A percentile compares a stretch with the other conserved stretches of the same genome.
phyloP scores from a whole-genome alignment of 2,888 invertebrate genomes.

The Buathra laborator region DNA sequence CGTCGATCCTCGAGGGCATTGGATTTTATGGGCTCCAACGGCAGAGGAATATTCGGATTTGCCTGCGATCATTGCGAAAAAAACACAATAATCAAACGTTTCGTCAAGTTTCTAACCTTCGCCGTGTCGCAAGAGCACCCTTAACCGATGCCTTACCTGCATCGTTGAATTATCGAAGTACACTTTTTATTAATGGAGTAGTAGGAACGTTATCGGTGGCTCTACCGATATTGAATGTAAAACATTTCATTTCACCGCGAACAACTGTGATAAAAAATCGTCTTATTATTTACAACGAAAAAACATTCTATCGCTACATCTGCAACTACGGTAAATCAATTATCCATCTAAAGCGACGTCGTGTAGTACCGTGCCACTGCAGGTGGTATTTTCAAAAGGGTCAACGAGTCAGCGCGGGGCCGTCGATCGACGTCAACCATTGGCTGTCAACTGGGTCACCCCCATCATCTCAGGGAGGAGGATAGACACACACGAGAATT shows the following conservation, averaged over 20 bases:
- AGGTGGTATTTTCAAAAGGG: neutral
- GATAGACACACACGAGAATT: too few relatives aligned
- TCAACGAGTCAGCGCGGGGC: conserved; percentile 1
- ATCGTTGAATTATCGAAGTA: conserved; percentile 38
- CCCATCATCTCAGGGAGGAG: too few relatives aligned
- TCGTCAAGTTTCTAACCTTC: conserved; percentile 47
- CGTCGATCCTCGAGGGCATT: conserved; percentile 89
- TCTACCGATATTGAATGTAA: conserved; percentile 38
- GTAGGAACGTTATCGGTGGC: conserved; percentile 63
- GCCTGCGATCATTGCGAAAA: conserved; percentile 38
- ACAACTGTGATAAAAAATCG: conserved; percentile 34
- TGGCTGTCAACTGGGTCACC: neutral
- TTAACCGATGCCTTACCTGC: conserved; percentile 55
- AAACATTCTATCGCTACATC: conserved; percentile 44
- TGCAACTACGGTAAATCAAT: conserved; percentile 50
- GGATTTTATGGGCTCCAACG: conserved; percentile 87
- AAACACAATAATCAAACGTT: conserved; percentile 1
- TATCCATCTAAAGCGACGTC: conserved; percentile 32
- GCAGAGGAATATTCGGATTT: conserved; percentile 85
- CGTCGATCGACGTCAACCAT: neutral
- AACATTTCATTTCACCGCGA: conserved; percentile 7
- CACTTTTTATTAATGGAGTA: conserved; percentile 48
- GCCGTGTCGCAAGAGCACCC: neutral
- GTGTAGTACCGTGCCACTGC: neutral
- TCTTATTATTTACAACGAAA: conserved; percentile 55